Conservation (phyloP, 2,113 vertebrate species). For the Myrmophylax atrothorax region DNA sequence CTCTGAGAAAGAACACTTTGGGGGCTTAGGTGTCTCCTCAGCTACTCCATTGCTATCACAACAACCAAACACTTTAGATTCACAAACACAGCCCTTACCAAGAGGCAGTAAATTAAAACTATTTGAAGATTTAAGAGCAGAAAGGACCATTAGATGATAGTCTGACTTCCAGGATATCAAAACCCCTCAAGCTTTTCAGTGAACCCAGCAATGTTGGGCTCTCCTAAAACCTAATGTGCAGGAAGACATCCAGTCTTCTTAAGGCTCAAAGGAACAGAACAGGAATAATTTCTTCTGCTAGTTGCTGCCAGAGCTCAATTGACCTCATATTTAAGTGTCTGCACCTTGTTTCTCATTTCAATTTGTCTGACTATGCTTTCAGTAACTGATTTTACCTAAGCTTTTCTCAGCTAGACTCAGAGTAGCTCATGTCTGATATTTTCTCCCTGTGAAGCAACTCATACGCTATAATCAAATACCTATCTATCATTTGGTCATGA, state of each 20-base stretch:
- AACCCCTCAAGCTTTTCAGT: background rate
- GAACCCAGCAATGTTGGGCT: background rate
- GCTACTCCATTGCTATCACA: background rate
- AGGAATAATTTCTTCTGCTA: slow-evolving; percentile 15
- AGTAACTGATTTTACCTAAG: slow-evolving; percentile 42
- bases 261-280: background rate
- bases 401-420: slow-evolving; percentile 39
- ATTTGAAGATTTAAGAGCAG: background rate
- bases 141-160: background rate
- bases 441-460: slow-evolving; percentile 58
- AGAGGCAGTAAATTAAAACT: background rate
- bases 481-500: slow-evolving; percentile 68
- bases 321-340: slow-evolving; percentile 34
- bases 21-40: background rate
- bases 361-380: slow-evolving; percentile 11
- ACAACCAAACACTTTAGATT: background rate
- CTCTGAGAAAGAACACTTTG: background rate
- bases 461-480: slow-evolving; percentile 62
- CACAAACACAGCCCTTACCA: background rate
- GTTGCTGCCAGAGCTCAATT: slow-evolving; percentile 11
- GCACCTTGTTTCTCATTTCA: slow-evolving; percentile 48
- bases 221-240: background rate
- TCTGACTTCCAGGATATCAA: background rate
- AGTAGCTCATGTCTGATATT: slow-evolving; percentile 44
- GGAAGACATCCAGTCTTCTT: background rate